phyloP scores from a whole-genome alignment of 2,888 invertebrate genomes.

The Prenolepis imparis region DNA sequence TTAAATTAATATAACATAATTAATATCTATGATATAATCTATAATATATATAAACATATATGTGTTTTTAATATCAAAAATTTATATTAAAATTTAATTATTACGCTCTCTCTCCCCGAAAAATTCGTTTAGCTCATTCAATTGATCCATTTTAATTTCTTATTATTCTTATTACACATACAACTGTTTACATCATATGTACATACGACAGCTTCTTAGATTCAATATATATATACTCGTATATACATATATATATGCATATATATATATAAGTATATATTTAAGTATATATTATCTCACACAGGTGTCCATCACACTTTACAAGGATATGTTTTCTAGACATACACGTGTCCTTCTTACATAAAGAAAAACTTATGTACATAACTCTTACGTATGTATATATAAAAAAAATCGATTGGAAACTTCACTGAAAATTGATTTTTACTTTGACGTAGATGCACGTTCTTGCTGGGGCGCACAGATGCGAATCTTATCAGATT shows the following conservation, averaged over 20 bases:
- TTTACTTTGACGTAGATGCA: slow-evolving; percentile 31
- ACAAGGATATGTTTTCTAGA: not conserved
- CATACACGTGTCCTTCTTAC: slow-evolving; percentile 30
- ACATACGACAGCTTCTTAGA: not conserved
- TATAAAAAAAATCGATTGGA: slow-evolving; percentile 15
- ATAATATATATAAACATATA: not conserved
- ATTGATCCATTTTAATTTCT: not conserved
- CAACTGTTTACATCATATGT: not conserved
- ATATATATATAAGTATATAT: not conserved
- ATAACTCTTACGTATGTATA: not conserved
- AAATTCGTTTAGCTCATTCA: not conserved
- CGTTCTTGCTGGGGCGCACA: not conserved
- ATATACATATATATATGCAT: not conserved
- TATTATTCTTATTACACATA: not conserved
- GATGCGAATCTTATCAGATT: slow-evolving; percentile 9
- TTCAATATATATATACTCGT: not conserved
- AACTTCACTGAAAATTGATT: slow-evolving; percentile 39
- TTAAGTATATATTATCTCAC: not conserved
- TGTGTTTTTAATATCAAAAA: slow-evolving; percentile 9
- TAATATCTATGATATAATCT: not conserved
- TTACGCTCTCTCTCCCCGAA: not conserved
- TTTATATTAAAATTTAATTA: slow-evolving; percentile 5
- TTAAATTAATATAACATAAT: not conserved
- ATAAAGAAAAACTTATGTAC: not conserved
- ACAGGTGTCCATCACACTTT: slow-evolving; percentile 1